Evolutionary conservation across 2,888 invertebrate species (phyloP).

Genomic region (Synergus gifuensis): DNA sequence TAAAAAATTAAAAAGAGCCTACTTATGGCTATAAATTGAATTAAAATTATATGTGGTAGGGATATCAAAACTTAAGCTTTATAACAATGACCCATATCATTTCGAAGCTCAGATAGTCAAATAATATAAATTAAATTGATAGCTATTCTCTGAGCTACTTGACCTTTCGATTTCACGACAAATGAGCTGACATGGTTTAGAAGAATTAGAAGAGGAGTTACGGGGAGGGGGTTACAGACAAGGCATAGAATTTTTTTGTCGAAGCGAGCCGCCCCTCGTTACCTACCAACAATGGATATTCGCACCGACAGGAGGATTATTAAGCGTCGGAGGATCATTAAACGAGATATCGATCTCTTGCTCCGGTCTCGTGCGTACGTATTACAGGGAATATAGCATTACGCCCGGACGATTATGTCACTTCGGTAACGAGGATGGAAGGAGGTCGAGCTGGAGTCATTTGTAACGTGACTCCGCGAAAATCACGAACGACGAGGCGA

Average conservation of each 20-base stretch:
- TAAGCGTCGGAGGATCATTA: conserved; percentile 61
- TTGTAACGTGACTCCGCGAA: conserved; percentile 75
- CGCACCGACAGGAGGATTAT: conserved; percentile 56
- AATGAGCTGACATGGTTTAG: not conserved
- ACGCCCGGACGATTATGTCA: conserved; percentile 73
- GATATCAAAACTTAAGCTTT: too few species aligned
- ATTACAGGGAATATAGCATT: conserved; percentile 26
- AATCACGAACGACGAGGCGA: conserved; percentile 67
- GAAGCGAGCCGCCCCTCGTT: conserved; percentile 12
- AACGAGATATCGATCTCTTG: conserved; percentile 56
- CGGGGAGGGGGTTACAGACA: not conserved
- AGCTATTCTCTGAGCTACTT: not conserved
- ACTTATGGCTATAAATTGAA: too few species aligned
- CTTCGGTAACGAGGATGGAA: conserved; percentile 74
- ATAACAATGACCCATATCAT: too few species aligned
- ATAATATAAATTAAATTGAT: too few species aligned
- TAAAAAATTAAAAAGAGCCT: too few species aligned
- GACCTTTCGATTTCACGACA: conserved; percentile 2
- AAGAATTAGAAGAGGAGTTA: not conserved
- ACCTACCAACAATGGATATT: conserved; percentile 26
- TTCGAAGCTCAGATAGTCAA: too few species aligned
- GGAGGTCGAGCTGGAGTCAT: conserved; percentile 65
- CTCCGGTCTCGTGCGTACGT: conserved; percentile 50
- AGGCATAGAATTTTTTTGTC: conserved; percentile 21
- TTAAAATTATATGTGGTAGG: too few species aligned